Percentiles rank a stretch among this genome's conserved stretches.
Conservation (phyloP, 2,797 vertebrate species). For the Saxicola maurus region DNA sequence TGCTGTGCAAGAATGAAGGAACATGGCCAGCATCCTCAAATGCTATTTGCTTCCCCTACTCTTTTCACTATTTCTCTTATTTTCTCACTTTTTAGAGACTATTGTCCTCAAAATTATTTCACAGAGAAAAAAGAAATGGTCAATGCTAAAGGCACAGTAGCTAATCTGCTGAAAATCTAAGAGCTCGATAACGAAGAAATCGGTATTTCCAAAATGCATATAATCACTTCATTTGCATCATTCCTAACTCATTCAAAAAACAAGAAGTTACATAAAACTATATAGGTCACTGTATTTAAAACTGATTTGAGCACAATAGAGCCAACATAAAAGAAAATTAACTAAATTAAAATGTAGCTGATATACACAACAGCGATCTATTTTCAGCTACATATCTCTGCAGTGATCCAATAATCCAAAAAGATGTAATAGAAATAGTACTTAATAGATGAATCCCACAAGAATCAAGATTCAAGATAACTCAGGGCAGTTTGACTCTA, state of each 20-base stretch:
- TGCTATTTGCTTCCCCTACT: neutral
- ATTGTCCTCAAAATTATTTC: neutral
- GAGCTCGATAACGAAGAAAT: neutral
- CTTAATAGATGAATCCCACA: neutral
- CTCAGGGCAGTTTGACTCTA: neutral
- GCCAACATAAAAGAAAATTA: neutral
- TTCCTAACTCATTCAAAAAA: neutral
- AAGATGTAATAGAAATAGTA: neutral
- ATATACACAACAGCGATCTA: neutral
- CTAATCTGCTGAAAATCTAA: neutral
- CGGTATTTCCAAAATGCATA: neutral
- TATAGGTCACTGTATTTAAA: neutral
- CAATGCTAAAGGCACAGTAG: neutral
- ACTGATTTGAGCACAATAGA: neutral
- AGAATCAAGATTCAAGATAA: constrained; percentile 21
- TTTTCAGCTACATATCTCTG: constrained; percentile 22
- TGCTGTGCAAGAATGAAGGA: neutral
- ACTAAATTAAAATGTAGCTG: neutral
- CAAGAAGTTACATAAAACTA: neutral
- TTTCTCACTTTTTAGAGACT: neutral
- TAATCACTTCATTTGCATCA: neutral
- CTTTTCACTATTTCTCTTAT: neutral
- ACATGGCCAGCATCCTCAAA: neutral
- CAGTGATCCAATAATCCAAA: constrained; percentile 7
- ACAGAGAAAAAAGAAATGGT: neutral